Evolutionary conservation across 53 echinoderm and acorn worm genomes (phyloP).

Genomic region (Stichopus horrens): DNA sequence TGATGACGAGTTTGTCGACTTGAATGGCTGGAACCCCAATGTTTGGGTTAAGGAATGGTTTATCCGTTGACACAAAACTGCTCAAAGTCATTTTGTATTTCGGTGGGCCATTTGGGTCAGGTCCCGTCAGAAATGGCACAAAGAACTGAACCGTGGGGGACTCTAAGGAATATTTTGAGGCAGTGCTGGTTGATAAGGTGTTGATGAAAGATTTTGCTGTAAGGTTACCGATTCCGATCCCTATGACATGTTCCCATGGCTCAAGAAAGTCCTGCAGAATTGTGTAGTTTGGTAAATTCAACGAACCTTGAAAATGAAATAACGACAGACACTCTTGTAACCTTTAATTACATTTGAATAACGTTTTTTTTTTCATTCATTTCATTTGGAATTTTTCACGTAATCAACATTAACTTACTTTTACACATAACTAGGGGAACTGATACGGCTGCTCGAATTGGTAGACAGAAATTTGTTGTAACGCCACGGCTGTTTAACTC

Average conservation of each 20-base stretch:
- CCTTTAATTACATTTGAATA: too few species aligned
- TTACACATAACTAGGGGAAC: too few species aligned
- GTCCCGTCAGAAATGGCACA: not conserved
- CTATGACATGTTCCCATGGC: not conserved
- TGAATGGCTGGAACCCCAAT: not conserved
- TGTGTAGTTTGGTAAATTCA: not conserved
- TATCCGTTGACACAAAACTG: not conserved
- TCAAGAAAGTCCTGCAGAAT: not conserved
- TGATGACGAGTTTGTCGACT: not conserved
- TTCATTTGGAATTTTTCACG: too few species aligned
- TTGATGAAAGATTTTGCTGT: not conserved
- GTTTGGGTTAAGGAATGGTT: not conserved
- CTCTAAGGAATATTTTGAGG: not conserved
- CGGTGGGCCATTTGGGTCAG: not conserved
- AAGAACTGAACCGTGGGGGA: constrained; percentile 1
- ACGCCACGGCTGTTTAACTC: too few species aligned
- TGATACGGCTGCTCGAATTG: too few species aligned
- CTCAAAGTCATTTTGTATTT: not conserved
- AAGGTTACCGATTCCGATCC: not conserved
- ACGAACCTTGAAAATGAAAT: too few species aligned
- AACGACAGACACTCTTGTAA: too few species aligned
- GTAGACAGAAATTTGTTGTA: too few species aligned
- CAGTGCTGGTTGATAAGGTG: not conserved
- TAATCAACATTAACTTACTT: too few species aligned
- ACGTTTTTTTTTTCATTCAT: too few species aligned